Percentiles rank a stretch among this genome's conserved stretches.
These are phyloP conservation scores for Plectrocnemia conspersa DNA, from an alignment of 1,140 invertebrate species.

Conservation along the genomic window DNA sequence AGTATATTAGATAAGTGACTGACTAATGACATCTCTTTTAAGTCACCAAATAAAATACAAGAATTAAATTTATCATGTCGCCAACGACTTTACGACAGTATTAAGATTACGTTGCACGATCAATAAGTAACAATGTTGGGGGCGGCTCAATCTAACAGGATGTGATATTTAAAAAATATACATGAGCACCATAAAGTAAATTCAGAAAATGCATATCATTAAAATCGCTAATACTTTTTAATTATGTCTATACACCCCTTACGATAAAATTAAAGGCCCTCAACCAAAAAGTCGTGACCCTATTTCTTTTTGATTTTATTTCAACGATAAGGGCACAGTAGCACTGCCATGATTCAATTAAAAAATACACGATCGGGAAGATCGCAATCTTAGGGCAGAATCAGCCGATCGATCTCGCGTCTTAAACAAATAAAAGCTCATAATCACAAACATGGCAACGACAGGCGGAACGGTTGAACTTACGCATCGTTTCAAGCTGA, in stretches of 20 bases:
- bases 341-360: conserved; percentile 24
- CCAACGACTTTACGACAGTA: conserved; percentile 25
- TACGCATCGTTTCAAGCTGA: no score
- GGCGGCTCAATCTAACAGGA: neutral
- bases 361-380: conserved; percentile 26
- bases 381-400: conserved; percentile 21
- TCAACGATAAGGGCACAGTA: conserved; percentile 8
- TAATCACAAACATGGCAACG: no score
- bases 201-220: neutral
- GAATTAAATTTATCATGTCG: conserved; percentile 26
- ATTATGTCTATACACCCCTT: neutral
- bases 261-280: conserved; percentile 14
- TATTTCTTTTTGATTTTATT: conserved; percentile 4
- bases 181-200: conserved; percentile 5
- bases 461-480: no score
- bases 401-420: no score
- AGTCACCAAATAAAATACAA: conserved; percentile 11
- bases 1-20: conserved; percentile 13
- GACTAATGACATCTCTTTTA: conserved; percentile 26
- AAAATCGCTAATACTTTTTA: neutral
- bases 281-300: conserved; percentile 19
- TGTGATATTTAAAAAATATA: conserved; percentile 6
- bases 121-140: neutral
- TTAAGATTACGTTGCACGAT: conserved; percentile 23
- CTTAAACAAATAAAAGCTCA: no score